Conservation (phyloP, 2,888 invertebrate genomes). For the Meiosimyza platycephala region DNA sequence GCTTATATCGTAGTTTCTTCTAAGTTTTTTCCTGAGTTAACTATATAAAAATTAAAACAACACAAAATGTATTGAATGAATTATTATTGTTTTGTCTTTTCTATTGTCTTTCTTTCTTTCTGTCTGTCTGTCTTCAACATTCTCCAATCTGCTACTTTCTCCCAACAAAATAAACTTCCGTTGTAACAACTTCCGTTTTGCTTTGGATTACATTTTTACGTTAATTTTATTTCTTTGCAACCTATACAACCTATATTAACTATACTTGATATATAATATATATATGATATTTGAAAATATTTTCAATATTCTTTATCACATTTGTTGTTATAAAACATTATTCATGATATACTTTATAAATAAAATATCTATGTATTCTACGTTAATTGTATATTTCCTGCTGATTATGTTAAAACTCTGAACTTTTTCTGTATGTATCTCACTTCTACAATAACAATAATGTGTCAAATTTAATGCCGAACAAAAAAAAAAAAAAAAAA, state of each 20-base stretch:
- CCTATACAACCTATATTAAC: not conserved
- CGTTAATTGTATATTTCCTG: no score
- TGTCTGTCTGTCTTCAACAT: slow-evolving; percentile 36
- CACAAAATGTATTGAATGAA: slow-evolving; percentile 9
- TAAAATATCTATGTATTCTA: no score
- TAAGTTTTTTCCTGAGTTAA: slow-evolving; percentile 64
- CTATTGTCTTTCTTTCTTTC: slow-evolving; percentile 29
- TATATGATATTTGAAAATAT: no score
- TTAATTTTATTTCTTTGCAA: no score
- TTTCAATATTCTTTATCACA: no score
- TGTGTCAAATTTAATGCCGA: no score
- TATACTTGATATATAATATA: no score
- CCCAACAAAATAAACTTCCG: slow-evolving; percentile 34
- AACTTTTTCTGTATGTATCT: no score
- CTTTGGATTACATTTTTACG: slow-evolving; percentile 2
- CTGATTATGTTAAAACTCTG: no score
- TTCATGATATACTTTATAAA: no score
- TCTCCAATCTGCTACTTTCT: slow-evolving; percentile 42
- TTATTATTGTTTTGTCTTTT: slow-evolving; percentile 17
- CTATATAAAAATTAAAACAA: not conserved
- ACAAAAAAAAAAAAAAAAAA: slow-evolving; percentile 30
- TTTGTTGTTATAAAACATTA: no score
- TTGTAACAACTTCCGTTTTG: slow-evolving; percentile 1
- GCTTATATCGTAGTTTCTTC: slow-evolving; percentile 68
- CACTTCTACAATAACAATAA: no score